Conservation (phyloP, 2,797 vertebrate species). For the Girardinus metallicus region DNA sequence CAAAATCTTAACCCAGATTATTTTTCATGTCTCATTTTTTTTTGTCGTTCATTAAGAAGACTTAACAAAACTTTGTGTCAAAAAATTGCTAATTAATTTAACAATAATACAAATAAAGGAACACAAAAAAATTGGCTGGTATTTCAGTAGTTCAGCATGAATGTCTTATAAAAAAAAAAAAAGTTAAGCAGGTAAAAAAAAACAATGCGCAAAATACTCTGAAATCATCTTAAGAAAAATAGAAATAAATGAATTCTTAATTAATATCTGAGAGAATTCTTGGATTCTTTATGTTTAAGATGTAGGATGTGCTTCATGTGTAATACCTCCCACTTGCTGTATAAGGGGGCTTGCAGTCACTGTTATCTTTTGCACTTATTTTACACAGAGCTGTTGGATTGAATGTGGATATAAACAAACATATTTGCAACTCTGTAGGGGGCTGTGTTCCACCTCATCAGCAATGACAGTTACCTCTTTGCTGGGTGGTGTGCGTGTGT, state of each 20-base stretch:
- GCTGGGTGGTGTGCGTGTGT: conserved; percentile 44
- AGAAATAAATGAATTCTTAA: neutral
- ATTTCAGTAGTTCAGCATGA: neutral
- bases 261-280: neutral
- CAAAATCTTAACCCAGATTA: neutral
- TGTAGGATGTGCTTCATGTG: neutral
- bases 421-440: conserved; percentile 34
- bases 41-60: neutral
- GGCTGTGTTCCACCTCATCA: conserved; percentile 66
- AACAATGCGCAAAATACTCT: neutral
- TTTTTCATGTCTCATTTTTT: neutral
- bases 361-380: conserved; percentile 6
- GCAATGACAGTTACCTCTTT: conserved; percentile 70
- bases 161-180: neutral
- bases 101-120: neutral
- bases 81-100: neutral
- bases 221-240: neutral
- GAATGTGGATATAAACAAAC: conserved; percentile 41
- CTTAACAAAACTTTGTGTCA: neutral
- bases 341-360: neutral
- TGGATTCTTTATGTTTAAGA: too few relatives aligned
- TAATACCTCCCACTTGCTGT: neutral
- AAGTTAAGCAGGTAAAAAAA: neutral
- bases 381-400: conserved; percentile 7
- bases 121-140: neutral